Conservation (phyloP, 2,888 invertebrate species). For the Idaea aversata region DNA sequence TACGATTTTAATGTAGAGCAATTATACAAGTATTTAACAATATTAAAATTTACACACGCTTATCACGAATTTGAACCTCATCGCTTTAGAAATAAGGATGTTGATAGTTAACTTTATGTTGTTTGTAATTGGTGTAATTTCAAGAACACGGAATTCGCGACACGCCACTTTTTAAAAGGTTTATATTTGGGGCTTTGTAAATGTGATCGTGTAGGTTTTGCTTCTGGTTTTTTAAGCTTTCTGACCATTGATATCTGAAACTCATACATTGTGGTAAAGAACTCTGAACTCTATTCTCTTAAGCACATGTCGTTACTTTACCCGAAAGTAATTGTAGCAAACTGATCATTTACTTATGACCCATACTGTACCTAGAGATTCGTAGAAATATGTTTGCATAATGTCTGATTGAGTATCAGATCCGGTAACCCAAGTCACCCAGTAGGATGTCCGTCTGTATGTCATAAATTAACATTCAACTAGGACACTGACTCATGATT, state of each 20-base stretch:
- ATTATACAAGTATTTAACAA: slow-evolving; percentile 38
- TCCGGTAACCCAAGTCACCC: background rate
- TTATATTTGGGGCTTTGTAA: background rate
- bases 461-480: background rate
- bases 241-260: background rate
- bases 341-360: too few species aligned
- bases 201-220: background rate
- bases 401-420: background rate
- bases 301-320: too few species aligned
- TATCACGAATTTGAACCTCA: background rate
- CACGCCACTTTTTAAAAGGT: slow-evolving; percentile 9
- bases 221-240: background rate
- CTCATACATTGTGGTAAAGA: too few species aligned
- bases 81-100: slow-evolving; percentile 14
- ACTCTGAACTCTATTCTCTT: too few species aligned
- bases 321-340: too few species aligned
- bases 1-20: slow-evolving; percentile 51
- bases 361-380: too few species aligned
- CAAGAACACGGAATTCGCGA: slow-evolving; percentile 13
- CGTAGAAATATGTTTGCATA: too few species aligned
- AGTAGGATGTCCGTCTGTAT: slow-evolving; percentile 1
- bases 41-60: slow-evolving; percentile 12
- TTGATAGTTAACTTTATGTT: slow-evolving; percentile 14
- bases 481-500: background rate
- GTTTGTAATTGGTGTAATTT: slow-evolving; percentile 17